Evolutionary conservation across 2,888 invertebrate species (phyloP).

Genomic region (Quadriops clusia): DNA sequence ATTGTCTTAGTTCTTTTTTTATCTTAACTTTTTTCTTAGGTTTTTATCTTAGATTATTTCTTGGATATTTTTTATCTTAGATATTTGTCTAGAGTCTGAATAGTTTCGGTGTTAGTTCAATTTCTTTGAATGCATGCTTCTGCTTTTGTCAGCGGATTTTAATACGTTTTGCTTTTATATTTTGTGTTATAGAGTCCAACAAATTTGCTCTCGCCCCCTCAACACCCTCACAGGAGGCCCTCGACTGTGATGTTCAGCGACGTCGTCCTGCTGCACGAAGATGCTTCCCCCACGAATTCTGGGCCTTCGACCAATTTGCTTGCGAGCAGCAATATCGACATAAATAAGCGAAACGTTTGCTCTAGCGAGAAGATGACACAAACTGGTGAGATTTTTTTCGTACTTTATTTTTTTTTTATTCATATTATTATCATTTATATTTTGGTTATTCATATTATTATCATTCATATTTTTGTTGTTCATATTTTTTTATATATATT

Average conservation of each 20-base stretch:
- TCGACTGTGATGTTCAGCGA: slow-evolving; percentile 87
- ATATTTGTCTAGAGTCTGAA: slow-evolving; percentile 2
- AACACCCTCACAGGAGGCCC: slow-evolving; percentile 57
- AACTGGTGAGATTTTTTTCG: slow-evolving; percentile 59
- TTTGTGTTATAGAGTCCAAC: slow-evolving; percentile 46
- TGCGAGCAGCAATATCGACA: slow-evolving; percentile 22
- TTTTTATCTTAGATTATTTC: neutral
- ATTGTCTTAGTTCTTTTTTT: no score
- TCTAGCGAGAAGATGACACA: slow-evolving; percentile 85
- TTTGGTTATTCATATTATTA: no score
- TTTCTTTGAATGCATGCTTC: no score
- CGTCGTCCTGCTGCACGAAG: slow-evolving; percentile 59
- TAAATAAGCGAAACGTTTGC: slow-evolving; percentile 52
- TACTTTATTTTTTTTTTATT: no score
- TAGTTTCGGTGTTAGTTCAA: slow-evolving; percentile 2
- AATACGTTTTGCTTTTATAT: neutral
- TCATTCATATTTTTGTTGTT: no score
- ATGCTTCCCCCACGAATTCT: slow-evolving; percentile 24
- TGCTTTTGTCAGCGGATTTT: slow-evolving; percentile 7
- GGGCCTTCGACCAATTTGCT: slow-evolving; percentile 28
- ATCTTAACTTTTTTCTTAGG: neutral
- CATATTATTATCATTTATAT: no score
- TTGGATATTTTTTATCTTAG: slow-evolving; percentile 1
- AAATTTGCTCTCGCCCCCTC: slow-evolving; percentile 62
- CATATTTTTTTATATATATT: no score